Evolutionary conservation across 2,113 vertebrate genomes (phyloP).

Genomic region (Girardinichthys multiradiatus): DNA sequence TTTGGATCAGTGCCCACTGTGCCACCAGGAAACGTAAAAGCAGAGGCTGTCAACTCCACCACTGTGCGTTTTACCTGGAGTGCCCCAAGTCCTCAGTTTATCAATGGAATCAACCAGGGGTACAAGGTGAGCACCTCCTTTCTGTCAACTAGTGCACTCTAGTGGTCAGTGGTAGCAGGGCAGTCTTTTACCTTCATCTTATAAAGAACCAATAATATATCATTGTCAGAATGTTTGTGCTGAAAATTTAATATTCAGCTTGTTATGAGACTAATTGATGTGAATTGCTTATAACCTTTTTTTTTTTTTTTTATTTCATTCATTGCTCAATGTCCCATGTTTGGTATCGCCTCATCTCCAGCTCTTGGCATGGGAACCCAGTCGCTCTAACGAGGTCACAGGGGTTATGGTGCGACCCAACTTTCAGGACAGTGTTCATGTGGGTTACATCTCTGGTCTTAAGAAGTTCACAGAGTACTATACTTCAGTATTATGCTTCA

Average conservation of each 20-base stretch:
- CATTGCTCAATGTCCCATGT: not conserved
- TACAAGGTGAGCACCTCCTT: conserved; percentile 88
- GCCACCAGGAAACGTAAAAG: conserved; percentile 92
- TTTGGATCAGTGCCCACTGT: conserved; percentile 91
- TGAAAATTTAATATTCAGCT: not conserved
- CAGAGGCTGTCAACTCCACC: conserved; percentile 94
- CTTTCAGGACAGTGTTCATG: conserved; percentile 94
- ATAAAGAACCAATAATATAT: not conserved
- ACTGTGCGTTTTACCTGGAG: conserved; percentile 94
- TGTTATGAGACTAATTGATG: not conserved
- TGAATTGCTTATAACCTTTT: not conserved
- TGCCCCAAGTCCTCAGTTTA: conserved; percentile 97
- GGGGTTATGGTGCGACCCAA: conserved; percentile 92
- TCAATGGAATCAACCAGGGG: conserved; percentile 98
- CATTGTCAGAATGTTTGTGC: not conserved
- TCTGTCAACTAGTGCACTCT: conserved; percentile 53
- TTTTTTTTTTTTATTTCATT: not conserved
- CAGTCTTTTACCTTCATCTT: not conserved
- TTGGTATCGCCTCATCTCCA: conserved; percentile 51
- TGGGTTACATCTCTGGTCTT: conserved; percentile 88
- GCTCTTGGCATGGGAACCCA: conserved; percentile 94
- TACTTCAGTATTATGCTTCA: conserved; percentile 93
- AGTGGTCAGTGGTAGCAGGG: conserved; percentile 52
- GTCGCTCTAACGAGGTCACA: conserved; percentile 84
- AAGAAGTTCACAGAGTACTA: conserved; percentile 93